These are phyloP conservation scores for Caretta caretta DNA, from an alignment of 2,113 vertebrate genomes.

Conservation along the genomic window DNA sequence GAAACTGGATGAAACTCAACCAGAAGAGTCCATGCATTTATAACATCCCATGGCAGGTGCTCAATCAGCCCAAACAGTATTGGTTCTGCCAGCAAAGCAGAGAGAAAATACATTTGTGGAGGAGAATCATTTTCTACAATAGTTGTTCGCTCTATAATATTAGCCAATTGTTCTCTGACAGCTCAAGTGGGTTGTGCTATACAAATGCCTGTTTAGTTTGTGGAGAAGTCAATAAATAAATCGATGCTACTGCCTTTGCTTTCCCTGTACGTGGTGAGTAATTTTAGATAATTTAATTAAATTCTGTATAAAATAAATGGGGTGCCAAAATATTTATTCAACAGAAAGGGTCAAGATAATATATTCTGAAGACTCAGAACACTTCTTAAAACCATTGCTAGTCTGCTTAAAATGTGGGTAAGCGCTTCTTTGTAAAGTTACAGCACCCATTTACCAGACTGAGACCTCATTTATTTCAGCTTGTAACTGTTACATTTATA, in stretches of 20 bases:
- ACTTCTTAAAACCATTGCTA: background rate
- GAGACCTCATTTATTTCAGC: constrained; percentile 7
- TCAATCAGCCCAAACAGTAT: background rate
- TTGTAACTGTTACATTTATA: background rate
- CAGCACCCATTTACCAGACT: background rate
- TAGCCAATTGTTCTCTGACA: constrained; percentile 30
- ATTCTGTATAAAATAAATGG: constrained; percentile 1
- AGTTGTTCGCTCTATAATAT: constrained; percentile 16
- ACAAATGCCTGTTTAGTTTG: constrained; percentile 32
- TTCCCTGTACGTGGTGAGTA: background rate
- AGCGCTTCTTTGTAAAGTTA: background rate
- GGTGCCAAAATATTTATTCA: background rate
- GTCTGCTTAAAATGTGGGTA: background rate
- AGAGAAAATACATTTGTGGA: background rate
- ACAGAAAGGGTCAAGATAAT: background rate
- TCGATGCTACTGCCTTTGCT: background rate
- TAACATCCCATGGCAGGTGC: background rate
- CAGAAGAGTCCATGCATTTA: background rate
- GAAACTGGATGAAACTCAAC: background rate
- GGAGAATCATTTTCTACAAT: constrained; percentile 29
- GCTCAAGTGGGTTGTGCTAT: background rate
- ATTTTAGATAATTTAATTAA: constrained; percentile 44
- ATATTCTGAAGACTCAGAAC: background rate
- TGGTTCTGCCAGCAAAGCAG: background rate
- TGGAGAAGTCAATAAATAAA: constrained; percentile 36